phyloP scores from a whole-genome alignment of 2,797 vertebrate species.

The Peromyscus melanophrys region DNA sequence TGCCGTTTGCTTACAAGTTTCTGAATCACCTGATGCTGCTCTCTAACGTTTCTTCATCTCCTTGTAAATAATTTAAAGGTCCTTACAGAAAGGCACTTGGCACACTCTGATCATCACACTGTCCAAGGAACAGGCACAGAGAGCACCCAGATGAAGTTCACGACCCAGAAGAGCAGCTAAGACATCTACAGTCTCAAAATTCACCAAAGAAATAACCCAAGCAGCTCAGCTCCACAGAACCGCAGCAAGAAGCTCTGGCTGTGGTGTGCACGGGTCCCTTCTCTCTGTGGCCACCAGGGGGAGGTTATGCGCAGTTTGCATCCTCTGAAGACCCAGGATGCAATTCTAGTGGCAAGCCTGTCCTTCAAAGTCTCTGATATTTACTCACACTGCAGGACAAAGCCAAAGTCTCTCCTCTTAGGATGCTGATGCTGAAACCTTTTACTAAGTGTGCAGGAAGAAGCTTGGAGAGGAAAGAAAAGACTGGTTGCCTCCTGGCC shows the following conservation, averaged over 20 bases:
- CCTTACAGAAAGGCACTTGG: not conserved
- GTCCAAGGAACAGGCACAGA: constrained; percentile 14
- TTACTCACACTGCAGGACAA: not conserved
- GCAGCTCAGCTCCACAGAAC: not conserved
- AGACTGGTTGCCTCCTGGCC: not conserved
- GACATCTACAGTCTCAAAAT: not conserved
- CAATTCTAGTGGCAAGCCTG: not conserved
- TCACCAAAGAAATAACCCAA: not conserved
- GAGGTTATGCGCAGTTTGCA: not conserved
- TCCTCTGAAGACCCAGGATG: not conserved
- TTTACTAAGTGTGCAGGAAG: not conserved
- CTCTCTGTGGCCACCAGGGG: not conserved
- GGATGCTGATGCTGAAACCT: not conserved
- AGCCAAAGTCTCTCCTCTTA: not conserved
- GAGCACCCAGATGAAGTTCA: not conserved
- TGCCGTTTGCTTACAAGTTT: constrained; percentile 35
- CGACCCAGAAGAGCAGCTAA: not conserved
- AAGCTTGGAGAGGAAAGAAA: not conserved
- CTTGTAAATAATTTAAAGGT: constrained; percentile 41
- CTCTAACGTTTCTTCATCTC: constrained; percentile 3
- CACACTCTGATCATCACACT: not conserved
- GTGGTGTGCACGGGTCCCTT: not conserved
- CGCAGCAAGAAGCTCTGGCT: not conserved
- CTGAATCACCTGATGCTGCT: constrained; percentile 24
- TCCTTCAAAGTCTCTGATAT: not conserved